Evolutionary conservation across 2,797 vertebrate species (phyloP), one percentile per base, ranked within the genome.

Genomic region (Amphiprion clarkii): DNA sequence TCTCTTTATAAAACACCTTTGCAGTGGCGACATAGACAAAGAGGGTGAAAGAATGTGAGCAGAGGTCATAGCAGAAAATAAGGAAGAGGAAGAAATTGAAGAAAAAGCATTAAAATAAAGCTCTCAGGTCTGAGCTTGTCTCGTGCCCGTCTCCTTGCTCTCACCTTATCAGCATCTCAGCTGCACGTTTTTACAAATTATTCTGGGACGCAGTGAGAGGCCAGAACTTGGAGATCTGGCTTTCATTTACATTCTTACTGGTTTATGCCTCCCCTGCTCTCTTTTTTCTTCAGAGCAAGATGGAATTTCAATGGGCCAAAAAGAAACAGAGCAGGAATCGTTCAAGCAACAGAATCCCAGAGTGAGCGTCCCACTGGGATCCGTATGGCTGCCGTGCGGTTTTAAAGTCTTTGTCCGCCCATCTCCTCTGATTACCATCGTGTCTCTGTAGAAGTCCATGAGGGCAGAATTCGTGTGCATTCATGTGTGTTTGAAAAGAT

Each of bases 161-260:
- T 83, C 86, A 81, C 74, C 84, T 86, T 91, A 89, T 88, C 81
- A 80, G 57, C 1, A 10, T 78, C 63, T 81, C 55, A 54, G 79
- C 77, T 84, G 53, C 27, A 68, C 11, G 23, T 82, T 83, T 83
- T 83, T 78, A 80, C 78, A 81, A 81, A 88, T 89, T 62, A 88
- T 77, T 84, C 69, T 36, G 33, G 49, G 67, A 80, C 48, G 46
- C 14, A 73, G 48, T 72, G 71, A 64, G 68, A 62, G 70, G 78
- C 71, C 65, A 86, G 72, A 78, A 75, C 70, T 71, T 31, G 67
- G 62, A 80, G 81, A 90, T 91, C 90, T 93, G 90, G 89, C 67
- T 84, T 88, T 89, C 71, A 92, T 92, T 93, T 92, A 91, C 90
- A 91, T 92, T 93, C 86, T 92, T 91, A 74, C 79, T 89, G 79